Evolutionary conservation across 2,797 vertebrate species (phyloP).

Genomic region (Percopsis omiscomaycus): DNA sequence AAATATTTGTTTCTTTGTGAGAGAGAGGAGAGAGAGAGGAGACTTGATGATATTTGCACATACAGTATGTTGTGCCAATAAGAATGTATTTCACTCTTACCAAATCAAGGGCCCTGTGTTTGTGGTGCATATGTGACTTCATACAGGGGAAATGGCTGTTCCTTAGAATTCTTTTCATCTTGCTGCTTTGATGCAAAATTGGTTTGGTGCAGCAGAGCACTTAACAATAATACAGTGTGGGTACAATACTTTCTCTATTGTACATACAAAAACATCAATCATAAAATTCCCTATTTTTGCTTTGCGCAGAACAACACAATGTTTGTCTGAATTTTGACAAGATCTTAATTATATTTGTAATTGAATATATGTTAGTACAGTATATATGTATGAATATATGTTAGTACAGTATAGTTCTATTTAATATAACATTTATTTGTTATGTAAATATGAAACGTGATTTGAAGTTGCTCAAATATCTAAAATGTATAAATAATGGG

Average conservation of each 20-base stretch:
- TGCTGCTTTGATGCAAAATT: constrained; percentile 69
- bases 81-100: constrained; percentile 31
- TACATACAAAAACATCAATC: constrained; percentile 25
- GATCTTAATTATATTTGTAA: too few species aligned
- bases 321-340: constrained; percentile 3
- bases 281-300: constrained; percentile 30
- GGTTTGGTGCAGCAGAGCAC: constrained; percentile 60
- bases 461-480: too few species aligned
- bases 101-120: constrained; percentile 30
- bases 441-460: too few species aligned
- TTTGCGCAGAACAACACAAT: constrained; percentile 23
- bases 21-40: too few species aligned
- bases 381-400: too few species aligned
- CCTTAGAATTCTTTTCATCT: constrained; percentile 66
- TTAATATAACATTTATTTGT: too few species aligned
- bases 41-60: too few species aligned
- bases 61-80: constrained; percentile 23
- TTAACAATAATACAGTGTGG: constrained; percentile 59
- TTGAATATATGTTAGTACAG: too few species aligned
- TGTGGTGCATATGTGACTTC: constrained; percentile 35
- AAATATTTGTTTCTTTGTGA: not conserved
- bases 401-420: too few species aligned
- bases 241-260: constrained; percentile 42
- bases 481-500: too few species aligned
- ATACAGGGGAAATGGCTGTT: constrained; percentile 51